Percentiles rank a stretch among this genome's conserved stretches.
phyloP scores from a whole-genome alignment of 2,113 vertebrate genomes.

The Rhombomys opimus region DNA sequence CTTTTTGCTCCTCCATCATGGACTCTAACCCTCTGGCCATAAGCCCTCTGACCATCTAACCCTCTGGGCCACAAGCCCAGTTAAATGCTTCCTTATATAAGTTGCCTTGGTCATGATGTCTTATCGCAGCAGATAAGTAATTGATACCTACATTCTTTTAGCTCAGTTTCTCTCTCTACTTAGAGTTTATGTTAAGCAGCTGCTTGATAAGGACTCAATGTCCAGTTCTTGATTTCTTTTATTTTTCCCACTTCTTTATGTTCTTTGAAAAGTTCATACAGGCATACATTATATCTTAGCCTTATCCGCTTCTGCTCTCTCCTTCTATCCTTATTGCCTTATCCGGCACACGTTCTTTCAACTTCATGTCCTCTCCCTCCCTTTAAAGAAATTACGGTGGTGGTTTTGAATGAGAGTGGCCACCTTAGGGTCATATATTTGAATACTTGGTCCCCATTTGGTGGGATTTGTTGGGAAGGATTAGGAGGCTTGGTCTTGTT shows the following conservation, averaged over 20 bases:
- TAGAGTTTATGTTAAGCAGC: not conserved
- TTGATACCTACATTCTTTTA: not conserved
- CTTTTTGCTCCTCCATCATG: not conserved
- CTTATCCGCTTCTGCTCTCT: not conserved
- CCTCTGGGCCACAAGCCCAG: not conserved
- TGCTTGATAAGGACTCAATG: not conserved
- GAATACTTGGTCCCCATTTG: not conserved
- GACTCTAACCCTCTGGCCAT: not conserved
- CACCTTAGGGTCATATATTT: not conserved
- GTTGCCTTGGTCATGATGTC: not conserved
- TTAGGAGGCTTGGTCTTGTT: not conserved
- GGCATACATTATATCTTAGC: not conserved
- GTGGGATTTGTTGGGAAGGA: not conserved
- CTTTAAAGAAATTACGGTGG: not conserved
- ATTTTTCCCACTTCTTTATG: not conserved
- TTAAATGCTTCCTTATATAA: not conserved
- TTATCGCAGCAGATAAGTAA: not conserved
- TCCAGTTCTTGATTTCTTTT: conserved; percentile 1
- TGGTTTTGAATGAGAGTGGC: not conserved
- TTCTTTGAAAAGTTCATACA: not conserved
- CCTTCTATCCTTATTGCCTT: not conserved
- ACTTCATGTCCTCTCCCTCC: not conserved
- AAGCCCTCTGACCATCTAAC: not conserved
- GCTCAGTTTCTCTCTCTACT: not conserved
- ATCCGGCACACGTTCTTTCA: too few relatives aligned